Conservation (phyloP, 1,140 invertebrate genomes). For the Polyergus mexicanus region DNA sequence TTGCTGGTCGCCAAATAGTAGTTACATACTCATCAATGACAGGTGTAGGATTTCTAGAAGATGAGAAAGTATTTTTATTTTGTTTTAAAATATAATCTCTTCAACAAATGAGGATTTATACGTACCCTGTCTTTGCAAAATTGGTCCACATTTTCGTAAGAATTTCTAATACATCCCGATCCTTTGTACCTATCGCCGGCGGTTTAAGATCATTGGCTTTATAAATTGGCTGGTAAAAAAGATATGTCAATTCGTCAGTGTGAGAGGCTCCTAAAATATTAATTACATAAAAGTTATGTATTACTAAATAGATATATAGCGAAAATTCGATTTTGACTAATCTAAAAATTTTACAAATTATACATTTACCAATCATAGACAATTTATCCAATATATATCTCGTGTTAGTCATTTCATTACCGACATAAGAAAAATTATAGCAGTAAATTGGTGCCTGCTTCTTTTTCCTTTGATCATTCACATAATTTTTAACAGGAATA, state of each 20-base stretch:
- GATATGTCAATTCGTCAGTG: conserved; percentile 42
- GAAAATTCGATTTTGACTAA: neutral
- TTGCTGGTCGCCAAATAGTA: conserved; percentile 41
- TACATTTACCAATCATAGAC: neutral
- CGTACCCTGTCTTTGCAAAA: conserved; percentile 64
- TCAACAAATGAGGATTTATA: neutral
- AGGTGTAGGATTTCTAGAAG: conserved; percentile 48
- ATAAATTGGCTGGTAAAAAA: conserved; percentile 28
- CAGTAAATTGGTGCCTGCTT: conserved; percentile 39
- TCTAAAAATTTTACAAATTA: neutral
- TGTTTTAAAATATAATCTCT: neutral
- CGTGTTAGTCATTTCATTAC: conserved; percentile 21
- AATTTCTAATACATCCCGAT: conserved; percentile 45
- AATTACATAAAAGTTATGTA: neutral
- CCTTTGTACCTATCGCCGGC: conserved; percentile 23
- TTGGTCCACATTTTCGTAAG: conserved; percentile 62
- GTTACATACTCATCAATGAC: conserved; percentile 11
- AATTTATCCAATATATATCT: neutral
- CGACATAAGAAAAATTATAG: conserved; percentile 58
- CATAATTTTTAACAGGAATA: conserved; percentile 1
- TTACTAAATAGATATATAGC: neutral
- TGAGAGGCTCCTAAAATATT: conserved; percentile 60
- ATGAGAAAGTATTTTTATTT: conserved; percentile 18
- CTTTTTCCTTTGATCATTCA: conserved; percentile 29
- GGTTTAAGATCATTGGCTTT: neutral